Evolutionary conservation across 1,140 invertebrate genomes (phyloP), one percentile per base, ranked within the genome.

Genomic region (Paracyclopina nana): DNA sequence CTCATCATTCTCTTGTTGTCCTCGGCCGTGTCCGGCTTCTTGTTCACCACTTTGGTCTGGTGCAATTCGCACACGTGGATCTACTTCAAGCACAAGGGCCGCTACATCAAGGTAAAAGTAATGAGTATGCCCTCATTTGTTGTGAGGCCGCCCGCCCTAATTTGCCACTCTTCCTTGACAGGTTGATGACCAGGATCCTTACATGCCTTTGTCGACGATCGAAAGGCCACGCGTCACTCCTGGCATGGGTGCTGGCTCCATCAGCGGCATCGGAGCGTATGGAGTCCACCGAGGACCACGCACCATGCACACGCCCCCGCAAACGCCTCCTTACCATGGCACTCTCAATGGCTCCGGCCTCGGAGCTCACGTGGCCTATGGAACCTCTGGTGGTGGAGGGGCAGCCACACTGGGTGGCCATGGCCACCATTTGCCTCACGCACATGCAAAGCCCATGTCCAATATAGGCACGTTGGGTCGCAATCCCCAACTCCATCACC

Each of bases 1-100:
- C 61, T 88, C 57, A 70, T 78, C 2, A 74, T 90, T 38, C 82
- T 92, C 73, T 69, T 94, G 28, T 61, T 82, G 31, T 84, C 85
- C 2, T 79, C 82, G 48, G 71, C 82, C 22, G 73, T 78, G 20
- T 79, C 83, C 46, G 86, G 85, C 25, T 71, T 91, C 41, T 70
- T 91, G 54, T 79, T 92, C 62, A 90, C 86, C 0, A 74, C 87
- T 12, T 75, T 92, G 48, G 86, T 92, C 24, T 84, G 86, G 74
- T 77, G 91, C 22, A 85, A 90, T 60, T 91, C 85, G 16, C 85
- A 91, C 60, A 87, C 85, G 1, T 94, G 87, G 87, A 91, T 92
- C 60, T 90, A 91, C 61, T 87, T 91, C 57, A 76, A 84, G 61
- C 87, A 85, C 63, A 82, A 80, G 80, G 48, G 48, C 11, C 31